Percentiles rank a stretch among this genome's conserved stretches.
Evolutionary conservation across 1,140 invertebrate species (phyloP).

Genomic region (Listronotus bonariensis): DNA sequence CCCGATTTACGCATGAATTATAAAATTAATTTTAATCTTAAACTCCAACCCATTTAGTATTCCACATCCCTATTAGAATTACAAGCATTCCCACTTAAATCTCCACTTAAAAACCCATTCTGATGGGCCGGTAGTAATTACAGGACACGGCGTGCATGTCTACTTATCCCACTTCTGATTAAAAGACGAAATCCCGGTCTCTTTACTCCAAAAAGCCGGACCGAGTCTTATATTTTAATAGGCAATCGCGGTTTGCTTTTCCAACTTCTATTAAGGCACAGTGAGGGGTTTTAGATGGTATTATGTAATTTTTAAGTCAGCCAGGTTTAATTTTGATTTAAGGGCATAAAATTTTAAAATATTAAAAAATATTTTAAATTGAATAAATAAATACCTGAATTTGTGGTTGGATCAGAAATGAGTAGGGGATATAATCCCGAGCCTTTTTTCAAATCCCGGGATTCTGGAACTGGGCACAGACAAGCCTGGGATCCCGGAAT

Average conservation of each 20-base stretch:
- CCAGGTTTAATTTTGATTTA: too few relatives aligned
- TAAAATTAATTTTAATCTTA: constrained; percentile 1
- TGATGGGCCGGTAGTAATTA: constrained; percentile 23
- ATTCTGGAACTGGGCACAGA: too few relatives aligned
- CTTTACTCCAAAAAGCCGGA: constrained; percentile 22
- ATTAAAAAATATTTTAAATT: too few relatives aligned
- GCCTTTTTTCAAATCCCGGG: too few relatives aligned
- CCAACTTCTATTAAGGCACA: constrained; percentile 26
- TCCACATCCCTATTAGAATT: constrained; percentile 8
- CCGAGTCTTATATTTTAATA: constrained; percentile 36
- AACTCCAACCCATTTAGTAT: constrained; percentile 19
- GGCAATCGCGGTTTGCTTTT: constrained; percentile 18
- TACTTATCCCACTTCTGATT: constrained; percentile 34
- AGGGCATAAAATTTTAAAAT: too few relatives aligned
- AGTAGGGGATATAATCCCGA: too few relatives aligned
- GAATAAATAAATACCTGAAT: too few relatives aligned
- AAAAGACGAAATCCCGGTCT: constrained; percentile 26
- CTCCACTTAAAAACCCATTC: constrained; percentile 31
- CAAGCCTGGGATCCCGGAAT: too few relatives aligned
- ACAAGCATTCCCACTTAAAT: constrained; percentile 22
- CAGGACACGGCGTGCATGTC: constrained; percentile 25
- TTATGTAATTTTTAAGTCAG: constrained; percentile 20
- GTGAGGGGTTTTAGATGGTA: constrained; percentile 18
- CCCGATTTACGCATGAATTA: too few relatives aligned
- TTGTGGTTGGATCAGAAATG: too few relatives aligned